Evolutionary conservation across 1,140 invertebrate genomes (phyloP).

Genomic region (Ylistrum balloti): DNA sequence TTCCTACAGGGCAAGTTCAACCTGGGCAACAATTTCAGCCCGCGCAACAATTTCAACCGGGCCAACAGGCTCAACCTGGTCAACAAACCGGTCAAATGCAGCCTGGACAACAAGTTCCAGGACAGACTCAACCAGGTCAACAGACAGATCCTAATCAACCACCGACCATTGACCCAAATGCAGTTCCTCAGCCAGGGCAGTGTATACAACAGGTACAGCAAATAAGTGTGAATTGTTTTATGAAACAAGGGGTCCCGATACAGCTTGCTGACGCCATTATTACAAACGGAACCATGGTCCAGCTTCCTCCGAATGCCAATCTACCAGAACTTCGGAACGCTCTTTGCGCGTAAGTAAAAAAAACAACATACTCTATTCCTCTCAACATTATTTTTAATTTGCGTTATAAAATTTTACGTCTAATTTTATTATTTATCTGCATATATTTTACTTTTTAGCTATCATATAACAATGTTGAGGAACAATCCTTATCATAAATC

Average conservation of each 20-base stretch:
- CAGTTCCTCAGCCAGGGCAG: neutral
- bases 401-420: no score
- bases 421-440: no score
- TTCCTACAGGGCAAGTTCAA: neutral
- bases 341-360: conserved; percentile 55
- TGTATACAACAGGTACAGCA: conserved; percentile 54
- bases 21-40: neutral
- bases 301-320: conserved; percentile 56
- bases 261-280: conserved; percentile 57
- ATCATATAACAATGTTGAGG: no score
- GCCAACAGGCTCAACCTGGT: neutral
- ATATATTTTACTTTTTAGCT: no score
- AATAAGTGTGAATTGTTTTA: conserved; percentile 57
- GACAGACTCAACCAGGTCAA: neutral
- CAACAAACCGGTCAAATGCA: neutral
- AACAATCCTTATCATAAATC: no score
- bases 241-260: conserved; percentile 55
- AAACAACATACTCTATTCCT: no score
- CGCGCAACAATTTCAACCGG: conserved; percentile 43
- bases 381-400: no score
- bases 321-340: conserved; percentile 53
- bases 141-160: neutral
- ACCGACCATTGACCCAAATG: neutral
- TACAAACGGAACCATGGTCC: conserved; percentile 57
- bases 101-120: neutral